These are phyloP conservation scores for Lithosia quadra DNA, from an alignment of 2,888 invertebrate species.

Conservation along the genomic window DNA sequence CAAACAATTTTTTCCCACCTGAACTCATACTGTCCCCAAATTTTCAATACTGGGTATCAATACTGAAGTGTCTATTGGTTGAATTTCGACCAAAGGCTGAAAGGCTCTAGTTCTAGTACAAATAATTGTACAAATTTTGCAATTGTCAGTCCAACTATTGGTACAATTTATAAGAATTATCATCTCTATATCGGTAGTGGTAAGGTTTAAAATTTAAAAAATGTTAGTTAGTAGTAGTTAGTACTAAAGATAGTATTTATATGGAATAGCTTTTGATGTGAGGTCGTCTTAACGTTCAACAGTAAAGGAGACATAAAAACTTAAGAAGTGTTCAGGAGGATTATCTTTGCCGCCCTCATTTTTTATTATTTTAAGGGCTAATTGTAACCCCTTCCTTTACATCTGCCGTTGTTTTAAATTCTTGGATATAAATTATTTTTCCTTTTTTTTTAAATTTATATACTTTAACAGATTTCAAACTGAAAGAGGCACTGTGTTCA, in stretches of 20 bases:
- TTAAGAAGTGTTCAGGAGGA: slow-evolving; percentile 71
- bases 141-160: no score
- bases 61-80: no score
- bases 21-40: no score
- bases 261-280: slow-evolving; percentile 14
- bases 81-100: no score
- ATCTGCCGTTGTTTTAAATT: slow-evolving; percentile 34
- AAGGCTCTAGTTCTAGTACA: no score
- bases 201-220: no score
- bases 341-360: slow-evolving; percentile 68
- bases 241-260: not conserved
- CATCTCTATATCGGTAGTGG: no score
- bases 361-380: slow-evolving; percentile 69
- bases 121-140: no score
- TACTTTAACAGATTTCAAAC: not conserved
- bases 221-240: no score
- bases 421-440: not conserved
- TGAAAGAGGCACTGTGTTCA: not conserved
- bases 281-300: slow-evolving; percentile 39
- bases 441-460: not conserved
- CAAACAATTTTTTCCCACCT: no score
- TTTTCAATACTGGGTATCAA: no score
- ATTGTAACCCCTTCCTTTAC: slow-evolving; percentile 56
- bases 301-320: slow-evolving; percentile 74
- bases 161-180: no score